Conservation (phyloP, 2,888 invertebrate genomes). For the Ophion costatus region DNA sequence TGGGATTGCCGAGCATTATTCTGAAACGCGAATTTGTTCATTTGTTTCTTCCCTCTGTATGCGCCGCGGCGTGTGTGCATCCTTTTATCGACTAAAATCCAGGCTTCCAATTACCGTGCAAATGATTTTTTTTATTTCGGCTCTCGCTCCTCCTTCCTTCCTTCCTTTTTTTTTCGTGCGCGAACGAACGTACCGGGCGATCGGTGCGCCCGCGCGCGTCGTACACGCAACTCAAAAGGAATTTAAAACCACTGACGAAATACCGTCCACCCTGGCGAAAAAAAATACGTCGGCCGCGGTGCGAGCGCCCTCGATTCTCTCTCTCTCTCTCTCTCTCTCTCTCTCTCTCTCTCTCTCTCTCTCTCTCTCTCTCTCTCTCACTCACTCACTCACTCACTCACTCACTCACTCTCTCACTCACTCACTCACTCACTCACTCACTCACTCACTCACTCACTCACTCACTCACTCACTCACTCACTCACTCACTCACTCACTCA, state of each 20-base stretch:
- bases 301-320: constrained; percentile 26
- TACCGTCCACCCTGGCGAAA: constrained; percentile 63
- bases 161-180: constrained; percentile 70
- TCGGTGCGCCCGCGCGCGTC: constrained; percentile 66
- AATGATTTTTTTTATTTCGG: constrained; percentile 81
- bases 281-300: constrained; percentile 57
- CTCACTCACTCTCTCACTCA: neutral
- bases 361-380: too few relatives aligned
- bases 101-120: constrained; percentile 84
- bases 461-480: neutral
- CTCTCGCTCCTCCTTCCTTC: constrained; percentile 70
- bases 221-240: constrained; percentile 80
- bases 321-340: neutral
- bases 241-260: constrained; percentile 80
- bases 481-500: too few relatives aligned
- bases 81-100: constrained; percentile 84
- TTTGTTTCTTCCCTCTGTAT: constrained; percentile 84
- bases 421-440: too few relatives aligned
- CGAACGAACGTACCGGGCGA: constrained; percentile 67
- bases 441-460: too few relatives aligned
- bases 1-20: constrained; percentile 84
- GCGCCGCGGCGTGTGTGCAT: constrained; percentile 82
- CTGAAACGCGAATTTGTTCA: constrained; percentile 84
- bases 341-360: too few relatives aligned
- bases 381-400: too few relatives aligned